Conservation (phyloP, 2,888 invertebrate species). For the Leptogaster cylindrica region DNA sequence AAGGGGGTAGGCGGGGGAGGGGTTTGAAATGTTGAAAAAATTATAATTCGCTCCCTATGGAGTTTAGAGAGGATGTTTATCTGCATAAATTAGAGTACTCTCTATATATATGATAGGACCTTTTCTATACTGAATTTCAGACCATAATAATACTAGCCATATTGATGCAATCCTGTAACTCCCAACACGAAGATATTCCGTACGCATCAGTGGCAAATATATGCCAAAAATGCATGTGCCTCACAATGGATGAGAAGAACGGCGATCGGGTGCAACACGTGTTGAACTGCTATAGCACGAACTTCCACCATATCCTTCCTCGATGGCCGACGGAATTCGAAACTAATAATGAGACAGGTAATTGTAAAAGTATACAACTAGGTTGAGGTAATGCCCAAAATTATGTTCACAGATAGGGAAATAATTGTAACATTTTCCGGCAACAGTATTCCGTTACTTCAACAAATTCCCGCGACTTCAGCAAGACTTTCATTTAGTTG, state of each 20-base stretch:
- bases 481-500: conserved; percentile 57
- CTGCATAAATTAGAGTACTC: too few relatives aligned
- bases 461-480: conserved; percentile 59
- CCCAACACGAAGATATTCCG: conserved; percentile 56
- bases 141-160: neutral
- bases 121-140: conserved; percentile 19
- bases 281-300: conserved; percentile 55
- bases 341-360: conserved; percentile 54
- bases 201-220: conserved; percentile 56
- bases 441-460: conserved; percentile 55
- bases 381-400: neutral
- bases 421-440: conserved; percentile 57
- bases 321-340: conserved; percentile 59
- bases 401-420: conserved; percentile 50
- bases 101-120: neutral
- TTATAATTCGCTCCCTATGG: too few relatives aligned
- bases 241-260: conserved; percentile 51
- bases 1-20: too few relatives aligned
- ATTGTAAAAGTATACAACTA: neutral
- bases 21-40: too few relatives aligned
- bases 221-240: conserved; percentile 57
- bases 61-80: too few relatives aligned
- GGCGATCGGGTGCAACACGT: conserved; percentile 49
- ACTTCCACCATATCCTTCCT: conserved; percentile 58
- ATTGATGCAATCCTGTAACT: neutral